Percentiles rank a stretch among this genome's conserved stretches.
These are phyloP conservation scores for Acleris laterana DNA, from an alignment of 2,888 invertebrate genomes.

Conservation along the genomic window DNA sequence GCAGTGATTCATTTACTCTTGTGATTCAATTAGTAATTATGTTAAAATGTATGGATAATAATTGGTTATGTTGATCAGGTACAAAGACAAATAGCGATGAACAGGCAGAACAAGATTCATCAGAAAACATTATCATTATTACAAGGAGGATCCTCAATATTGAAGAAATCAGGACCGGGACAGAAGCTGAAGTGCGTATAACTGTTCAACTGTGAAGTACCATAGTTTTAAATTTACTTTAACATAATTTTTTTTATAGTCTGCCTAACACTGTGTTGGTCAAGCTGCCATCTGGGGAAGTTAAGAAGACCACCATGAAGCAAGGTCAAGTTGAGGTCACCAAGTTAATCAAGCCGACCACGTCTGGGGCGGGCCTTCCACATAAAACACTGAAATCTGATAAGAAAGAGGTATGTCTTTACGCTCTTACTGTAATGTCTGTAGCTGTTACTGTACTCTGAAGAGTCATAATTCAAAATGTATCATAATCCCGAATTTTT, in stretches of 20 bases:
- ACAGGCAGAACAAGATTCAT: constrained; percentile 88
- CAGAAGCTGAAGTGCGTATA: constrained; percentile 76
- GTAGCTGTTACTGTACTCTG: too few species aligned
- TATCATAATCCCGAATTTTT: too few species aligned
- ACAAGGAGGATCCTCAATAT: constrained; percentile 86
- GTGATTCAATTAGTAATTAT: too few species aligned
- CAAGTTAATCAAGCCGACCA: constrained; percentile 68
- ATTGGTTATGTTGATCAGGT: constrained; percentile 66
- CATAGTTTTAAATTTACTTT: not conserved
- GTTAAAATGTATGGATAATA: not conserved
- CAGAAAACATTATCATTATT: constrained; percentile 88
- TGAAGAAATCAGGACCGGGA: constrained; percentile 72
- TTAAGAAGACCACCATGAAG: constrained; percentile 68
- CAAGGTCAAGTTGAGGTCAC: constrained; percentile 75
- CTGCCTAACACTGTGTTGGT: constrained; percentile 78
- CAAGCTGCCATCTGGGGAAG: constrained; percentile 76
- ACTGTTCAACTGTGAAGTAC: constrained; percentile 1
- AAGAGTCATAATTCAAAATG: too few species aligned
- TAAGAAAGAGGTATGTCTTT: constrained; percentile 64
- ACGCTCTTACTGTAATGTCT: not conserved
- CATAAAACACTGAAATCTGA: constrained; percentile 55
- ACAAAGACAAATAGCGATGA: constrained; percentile 91
- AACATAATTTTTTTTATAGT: constrained; percentile 52
- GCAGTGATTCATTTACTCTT: too few species aligned
- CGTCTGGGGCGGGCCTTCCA: constrained; percentile 62